These are phyloP conservation scores for Hyles lineata DNA, from an alignment of 2,888 invertebrate genomes.

Conservation along the genomic window DNA sequence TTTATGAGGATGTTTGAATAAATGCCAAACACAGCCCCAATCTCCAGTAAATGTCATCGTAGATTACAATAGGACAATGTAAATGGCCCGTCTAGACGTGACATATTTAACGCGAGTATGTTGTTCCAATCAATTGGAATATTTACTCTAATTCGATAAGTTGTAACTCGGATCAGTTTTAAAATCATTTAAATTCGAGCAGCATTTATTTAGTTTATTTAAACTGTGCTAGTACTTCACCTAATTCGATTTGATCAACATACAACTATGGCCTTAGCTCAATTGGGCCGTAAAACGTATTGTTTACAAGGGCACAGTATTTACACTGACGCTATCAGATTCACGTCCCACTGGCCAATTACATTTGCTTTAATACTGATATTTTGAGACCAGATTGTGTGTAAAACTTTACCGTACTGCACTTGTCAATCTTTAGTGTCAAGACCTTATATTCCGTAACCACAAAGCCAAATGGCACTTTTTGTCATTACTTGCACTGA, in stretches of 20 bases:
- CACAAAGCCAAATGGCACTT: no score
- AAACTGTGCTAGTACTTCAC: background rate
- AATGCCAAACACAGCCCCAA: conserved; percentile 1
- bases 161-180: background rate
- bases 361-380: background rate
- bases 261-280: conserved; percentile 14
- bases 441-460: no score
- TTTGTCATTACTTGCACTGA: no score
- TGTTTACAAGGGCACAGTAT: conserved; percentile 4
- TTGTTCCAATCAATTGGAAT: background rate
- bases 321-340: background rate
- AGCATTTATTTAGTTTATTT: background rate
- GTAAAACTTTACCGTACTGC: background rate
- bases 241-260: conserved; percentile 16
- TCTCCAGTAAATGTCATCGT: conserved; percentile 5
- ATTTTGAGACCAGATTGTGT: conserved; percentile 12
- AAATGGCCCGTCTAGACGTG: conserved; percentile 14
- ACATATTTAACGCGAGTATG: background rate
- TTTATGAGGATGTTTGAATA: background rate
- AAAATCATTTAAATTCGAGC: background rate
- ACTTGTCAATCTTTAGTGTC: no score
- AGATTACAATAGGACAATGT: conserved; percentile 4
- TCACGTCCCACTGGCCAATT: conserved; percentile 15
- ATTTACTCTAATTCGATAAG: background rate
- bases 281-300: background rate